Evolutionary conservation across 1,140 invertebrate species (phyloP), one percentile per base, ranked within the genome.

Genomic region (Parasteatoda tepidariorum): DNA sequence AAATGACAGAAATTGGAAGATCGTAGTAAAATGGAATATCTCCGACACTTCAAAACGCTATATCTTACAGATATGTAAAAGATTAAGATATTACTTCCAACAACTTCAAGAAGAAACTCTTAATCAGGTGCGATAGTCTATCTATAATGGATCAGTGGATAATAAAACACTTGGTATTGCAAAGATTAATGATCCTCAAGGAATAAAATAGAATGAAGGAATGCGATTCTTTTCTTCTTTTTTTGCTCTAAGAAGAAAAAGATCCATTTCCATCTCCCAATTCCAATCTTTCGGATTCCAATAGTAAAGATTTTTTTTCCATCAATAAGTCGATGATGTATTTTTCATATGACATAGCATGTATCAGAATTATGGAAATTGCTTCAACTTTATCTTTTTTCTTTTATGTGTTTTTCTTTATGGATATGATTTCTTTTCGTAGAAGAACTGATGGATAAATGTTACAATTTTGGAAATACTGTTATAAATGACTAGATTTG

Each of bases 311-410:
- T 34, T 78, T 66, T 66, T 61, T 33, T 67, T 67, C 18, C 64
- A 30, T 59, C 76, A 79, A 79, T 79, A 79, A 79, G 76, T 68
- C 76, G 76, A 79, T 79, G 76, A 79, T 79, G 48, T 79, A 68
- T 67, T 79, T 79, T 68, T 79, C 61, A 79, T 79, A 68, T 79
- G 76, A 68, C 62, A 15, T 26, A 64, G 57, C 76, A 79, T 79
- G 76, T 54, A 67, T 79, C 76, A 79, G 31, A 41, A 79, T 79
- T 79, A 57, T n/a, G n/a, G n/a, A n/a, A n/a, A n/a, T n/a, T n/a
- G n/a, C n/a, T n/a, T n/a, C n/a, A n/a, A n/a, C n/a, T n/a, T n/a
- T n/a, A n/a, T n/a, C n/a, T n/a, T n/a, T n/a, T n/a, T n/a, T n/a
- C n/a, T n/a, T n/a, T n/a, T n/a, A n/a, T n/a, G n/a, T n/a, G n/a